Base-by-base conservation (phyloP, 2,797 vertebrate species). In the Momotus momota region DNA sequence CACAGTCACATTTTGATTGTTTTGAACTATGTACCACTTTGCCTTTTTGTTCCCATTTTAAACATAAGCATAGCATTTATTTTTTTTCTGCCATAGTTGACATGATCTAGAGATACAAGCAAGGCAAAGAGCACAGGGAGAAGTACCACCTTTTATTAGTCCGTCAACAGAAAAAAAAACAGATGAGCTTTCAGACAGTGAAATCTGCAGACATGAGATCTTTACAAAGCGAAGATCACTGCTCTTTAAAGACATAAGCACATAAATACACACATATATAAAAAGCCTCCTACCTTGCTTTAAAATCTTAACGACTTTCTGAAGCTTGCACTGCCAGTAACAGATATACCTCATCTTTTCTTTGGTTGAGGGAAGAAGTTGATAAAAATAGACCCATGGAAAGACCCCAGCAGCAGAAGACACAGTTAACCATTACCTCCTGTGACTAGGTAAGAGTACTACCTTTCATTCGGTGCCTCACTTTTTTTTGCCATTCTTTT, bases 251-350 rank as follows among this genome's bases (percentile, higher is more conserved):
- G 20, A 79, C 41, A 54, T 8, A 64, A 51, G 41, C n/a, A 16
- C n/a, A 66, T 12, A 77, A 71, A 60, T 3, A 57, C 10, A 87
- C 9, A 52, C 6, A 10, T 17, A 87, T 25, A 61, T 14, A 12
- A 81, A 70, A 75, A 86, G 20, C 43, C 58, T 94, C 88, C 90
- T 70, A 84, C 55, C 54, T 84, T 70, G 51, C 31, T 84, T 85
- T 71, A 94, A 94, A 96, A 74, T 67, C 45, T 15, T 14, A 86
- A 75, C 79, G 51, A n/a, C 10, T 79, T 91, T 70, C 43, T 81
- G 51, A 79, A 27, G 73, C 33, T 75, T 83, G 52, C 33, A 57
- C 31, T 73, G 48, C 9, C 73, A 91, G 17, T 57, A 78, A 88
- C 13, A 78, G 74, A 82, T 17, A 26, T 40, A 65, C 66, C 58